Evolutionary conservation across 2,888 invertebrate genomes (phyloP).

Genomic region (Acrocera orbiculus): DNA sequence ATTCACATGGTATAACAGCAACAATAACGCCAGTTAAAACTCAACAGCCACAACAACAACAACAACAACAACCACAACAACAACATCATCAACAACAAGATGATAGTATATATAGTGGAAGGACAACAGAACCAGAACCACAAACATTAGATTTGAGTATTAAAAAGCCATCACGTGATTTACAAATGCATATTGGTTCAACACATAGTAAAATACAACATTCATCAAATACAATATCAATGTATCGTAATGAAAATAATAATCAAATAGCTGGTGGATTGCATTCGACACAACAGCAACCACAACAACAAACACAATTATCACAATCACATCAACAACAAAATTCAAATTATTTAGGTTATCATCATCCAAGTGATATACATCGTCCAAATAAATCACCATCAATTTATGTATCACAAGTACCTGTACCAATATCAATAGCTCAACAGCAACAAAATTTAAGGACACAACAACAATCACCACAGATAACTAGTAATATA

Average conservation of each 20-base stretch:
- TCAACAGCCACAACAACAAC: conserved; percentile 23
- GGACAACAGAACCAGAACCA: conserved; percentile 42
- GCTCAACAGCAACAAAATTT: conserved; percentile 24
- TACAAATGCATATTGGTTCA: conserved; percentile 3
- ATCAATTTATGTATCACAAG: conserved; percentile 12
- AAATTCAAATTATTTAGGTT: conserved; percentile 31
- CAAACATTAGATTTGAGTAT: conserved; percentile 59
- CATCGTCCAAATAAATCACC: conserved; percentile 23
- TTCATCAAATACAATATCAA: conserved; percentile 17
- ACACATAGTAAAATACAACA: conserved; percentile 5
- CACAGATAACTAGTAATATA: conserved; percentile 15
- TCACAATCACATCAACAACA: conserved; percentile 26
- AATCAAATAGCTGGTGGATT: not conserved
- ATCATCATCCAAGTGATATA: conserved; percentile 30
- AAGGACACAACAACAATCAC: conserved; percentile 24
- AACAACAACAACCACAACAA: conserved; percentile 16
- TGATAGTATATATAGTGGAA: conserved; percentile 20
- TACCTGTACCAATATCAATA: conserved; percentile 11
- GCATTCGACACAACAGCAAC: too few relatives aligned
- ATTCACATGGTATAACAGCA: conserved; percentile 36
- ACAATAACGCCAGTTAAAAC: conserved; percentile 43
- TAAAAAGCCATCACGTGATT: conserved; percentile 39
- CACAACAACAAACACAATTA: conserved; percentile 26
- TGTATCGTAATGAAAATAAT: conserved; percentile 16
- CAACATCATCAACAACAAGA: conserved; percentile 16